phyloP scores from a whole-genome alignment of 2,113 vertebrate genomes.

The Bolborhynchus lineola region DNA sequence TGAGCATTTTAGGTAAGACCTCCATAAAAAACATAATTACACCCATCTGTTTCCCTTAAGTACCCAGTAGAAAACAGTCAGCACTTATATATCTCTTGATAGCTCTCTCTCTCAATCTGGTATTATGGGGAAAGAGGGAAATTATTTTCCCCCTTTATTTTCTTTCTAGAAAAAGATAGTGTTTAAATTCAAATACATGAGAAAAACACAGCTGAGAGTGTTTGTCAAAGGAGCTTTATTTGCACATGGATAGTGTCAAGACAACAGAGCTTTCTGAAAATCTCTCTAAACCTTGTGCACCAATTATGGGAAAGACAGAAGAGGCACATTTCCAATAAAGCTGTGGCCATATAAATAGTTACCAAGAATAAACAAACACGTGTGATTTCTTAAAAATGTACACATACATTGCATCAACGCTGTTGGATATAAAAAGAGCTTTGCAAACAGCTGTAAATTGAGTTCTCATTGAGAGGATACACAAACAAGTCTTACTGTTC shows the following conservation, averaged over 20 bases:
- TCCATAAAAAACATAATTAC: background rate
- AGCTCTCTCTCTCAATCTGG: background rate
- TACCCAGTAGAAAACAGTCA: constrained; percentile 8
- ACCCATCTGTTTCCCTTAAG: constrained; percentile 25
- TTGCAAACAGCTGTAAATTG: background rate
- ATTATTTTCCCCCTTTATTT: background rate
- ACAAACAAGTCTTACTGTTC: background rate
- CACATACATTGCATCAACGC: fast-evolving
- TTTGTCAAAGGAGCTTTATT: background rate
- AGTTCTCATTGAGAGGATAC: background rate
- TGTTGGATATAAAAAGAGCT: background rate
- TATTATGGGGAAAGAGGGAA: background rate
- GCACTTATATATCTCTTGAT: background rate
- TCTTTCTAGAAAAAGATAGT: background rate
- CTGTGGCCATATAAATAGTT: background rate
- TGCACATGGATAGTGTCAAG: background rate
- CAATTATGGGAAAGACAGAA: background rate
- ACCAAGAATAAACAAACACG: background rate
- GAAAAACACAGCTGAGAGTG: background rate
- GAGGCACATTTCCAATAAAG: background rate
- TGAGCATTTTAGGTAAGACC: constrained; percentile 13
- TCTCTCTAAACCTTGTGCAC: background rate
- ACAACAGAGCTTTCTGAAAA: background rate
- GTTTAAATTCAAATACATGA: background rate
- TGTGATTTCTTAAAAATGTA: background rate